phyloP scores from a whole-genome alignment of 1,140 invertebrate species.

The Lerema accius region DNA sequence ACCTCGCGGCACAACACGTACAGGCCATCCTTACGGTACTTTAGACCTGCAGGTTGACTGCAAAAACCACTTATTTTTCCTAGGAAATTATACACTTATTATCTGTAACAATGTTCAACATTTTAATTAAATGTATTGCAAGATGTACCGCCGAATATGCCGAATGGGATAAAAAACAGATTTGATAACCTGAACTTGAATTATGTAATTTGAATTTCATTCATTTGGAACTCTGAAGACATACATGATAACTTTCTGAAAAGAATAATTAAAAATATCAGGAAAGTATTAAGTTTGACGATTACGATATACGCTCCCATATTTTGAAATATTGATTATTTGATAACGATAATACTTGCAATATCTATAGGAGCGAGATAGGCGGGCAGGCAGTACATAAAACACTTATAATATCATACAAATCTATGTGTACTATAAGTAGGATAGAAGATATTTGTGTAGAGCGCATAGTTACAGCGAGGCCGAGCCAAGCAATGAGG shows the following conservation, averaged over 20 bases:
- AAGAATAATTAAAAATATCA: too few species aligned
- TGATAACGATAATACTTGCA: too few species aligned
- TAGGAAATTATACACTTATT: slow-evolving; percentile 13
- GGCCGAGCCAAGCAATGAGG: slow-evolving; percentile 59
- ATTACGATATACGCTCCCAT: too few species aligned
- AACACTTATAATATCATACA: not conserved
- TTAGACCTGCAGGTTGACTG: slow-evolving; percentile 45
- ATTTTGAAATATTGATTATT: too few species aligned
- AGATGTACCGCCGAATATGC: too few species aligned
- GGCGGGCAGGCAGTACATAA: not conserved
- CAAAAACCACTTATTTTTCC: slow-evolving; percentile 14
- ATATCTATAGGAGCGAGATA: too few species aligned
- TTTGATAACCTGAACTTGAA: too few species aligned
- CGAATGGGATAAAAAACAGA: too few species aligned
- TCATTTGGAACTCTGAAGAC: too few species aligned
- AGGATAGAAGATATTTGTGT: slow-evolving; percentile 20
- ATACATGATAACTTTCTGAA: too few species aligned
- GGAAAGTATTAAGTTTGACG: too few species aligned
- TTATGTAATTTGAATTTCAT: too few species aligned
- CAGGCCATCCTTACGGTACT: slow-evolving; percentile 68
- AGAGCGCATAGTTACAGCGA: slow-evolving; percentile 41
- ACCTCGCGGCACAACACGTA: slow-evolving; percentile 48
- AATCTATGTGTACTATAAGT: not conserved
- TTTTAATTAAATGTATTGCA: not conserved
- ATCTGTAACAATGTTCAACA: not conserved